phyloP scores from a whole-genome alignment of 2,888 invertebrate species.

The Pseudococcus longispinus region DNA sequence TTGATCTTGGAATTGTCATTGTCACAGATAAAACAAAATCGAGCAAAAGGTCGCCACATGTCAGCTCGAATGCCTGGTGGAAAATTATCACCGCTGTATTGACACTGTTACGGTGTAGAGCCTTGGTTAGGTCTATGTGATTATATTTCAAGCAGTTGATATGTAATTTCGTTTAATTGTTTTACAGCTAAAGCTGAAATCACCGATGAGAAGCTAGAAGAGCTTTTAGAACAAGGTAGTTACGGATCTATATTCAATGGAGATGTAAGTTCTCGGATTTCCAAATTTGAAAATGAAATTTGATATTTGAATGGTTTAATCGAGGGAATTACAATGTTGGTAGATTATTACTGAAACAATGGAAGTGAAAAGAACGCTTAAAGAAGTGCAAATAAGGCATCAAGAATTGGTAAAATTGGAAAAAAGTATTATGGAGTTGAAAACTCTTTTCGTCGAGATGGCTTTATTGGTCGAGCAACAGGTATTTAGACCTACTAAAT shows the following conservation, averaged over 20 bases:
- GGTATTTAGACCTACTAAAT: slow-evolving; percentile 61
- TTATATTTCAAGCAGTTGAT: neutral
- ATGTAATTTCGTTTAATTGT: neutral
- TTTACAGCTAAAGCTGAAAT: slow-evolving; percentile 61
- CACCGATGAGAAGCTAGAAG: slow-evolving; percentile 61
- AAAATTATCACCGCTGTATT: neutral
- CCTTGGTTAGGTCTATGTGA: neutral
- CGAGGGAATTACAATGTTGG: slow-evolving; percentile 57
- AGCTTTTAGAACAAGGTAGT: slow-evolving; percentile 61
- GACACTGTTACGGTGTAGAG: neutral
- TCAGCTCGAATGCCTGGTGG: neutral
- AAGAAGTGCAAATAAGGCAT: slow-evolving; percentile 82
- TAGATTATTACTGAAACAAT: slow-evolving; percentile 82
- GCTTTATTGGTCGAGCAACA: slow-evolving; percentile 80
- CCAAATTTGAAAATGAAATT: neutral
- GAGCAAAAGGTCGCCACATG: too few relatives aligned
- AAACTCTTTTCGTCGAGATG: slow-evolving; percentile 84
- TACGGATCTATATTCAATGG: slow-evolving; percentile 61
- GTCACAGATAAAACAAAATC: too few relatives aligned
- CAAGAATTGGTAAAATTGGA: slow-evolving; percentile 83
- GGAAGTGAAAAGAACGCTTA: slow-evolving; percentile 75
- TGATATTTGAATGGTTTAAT: too few relatives aligned
- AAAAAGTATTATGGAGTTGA: slow-evolving; percentile 77
- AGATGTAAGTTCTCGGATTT: slow-evolving; percentile 59
- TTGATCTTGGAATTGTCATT: neutral